A percentile compares a stretch with the other conserved stretches of the same genome.
phyloP scores from a whole-genome alignment of 1,140 invertebrate genomes.

The Agraylea sexmaculata region DNA sequence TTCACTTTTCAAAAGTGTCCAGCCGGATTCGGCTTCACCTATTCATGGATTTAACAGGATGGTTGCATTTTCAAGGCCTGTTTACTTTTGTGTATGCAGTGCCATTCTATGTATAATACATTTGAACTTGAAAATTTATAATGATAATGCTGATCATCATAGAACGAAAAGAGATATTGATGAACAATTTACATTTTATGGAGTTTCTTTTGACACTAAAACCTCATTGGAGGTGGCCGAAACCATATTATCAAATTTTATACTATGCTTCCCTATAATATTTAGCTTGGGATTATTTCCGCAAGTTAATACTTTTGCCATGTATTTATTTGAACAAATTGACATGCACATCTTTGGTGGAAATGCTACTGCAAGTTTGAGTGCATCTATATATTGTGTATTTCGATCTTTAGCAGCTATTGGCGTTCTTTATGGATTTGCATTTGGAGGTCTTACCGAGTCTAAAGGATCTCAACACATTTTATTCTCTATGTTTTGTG shows the following conservation, averaged over 20 bases:
- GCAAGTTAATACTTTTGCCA: conserved; percentile 92
- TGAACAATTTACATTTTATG: conserved; percentile 56
- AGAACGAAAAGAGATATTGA: conserved; percentile 24
- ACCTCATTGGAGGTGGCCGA: conserved; percentile 54
- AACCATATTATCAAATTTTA: conserved; percentile 64
- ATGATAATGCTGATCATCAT: conserved; percentile 22
- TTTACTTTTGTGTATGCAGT: conserved; percentile 89
- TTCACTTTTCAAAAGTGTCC: conserved; percentile 94
- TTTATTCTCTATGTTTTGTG: conserved; percentile 91
- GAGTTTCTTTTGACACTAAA: conserved; percentile 56
- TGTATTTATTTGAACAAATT: conserved; percentile 91
- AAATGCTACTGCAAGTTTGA: conserved; percentile 83
- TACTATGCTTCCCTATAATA: conserved; percentile 83
- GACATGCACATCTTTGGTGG: conserved; percentile 98
- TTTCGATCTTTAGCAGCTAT: conserved; percentile 70
- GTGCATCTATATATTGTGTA: conserved; percentile 76
- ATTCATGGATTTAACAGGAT: conserved; percentile 97
- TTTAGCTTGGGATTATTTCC: conserved; percentile 92
- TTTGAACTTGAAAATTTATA: conserved; percentile 35
- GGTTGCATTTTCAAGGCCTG: conserved; percentile 84
- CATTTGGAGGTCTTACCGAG: conserved; percentile 71
- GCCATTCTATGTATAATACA: conserved; percentile 61
- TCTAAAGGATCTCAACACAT: conserved; percentile 80
- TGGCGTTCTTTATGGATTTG: conserved; percentile 76
- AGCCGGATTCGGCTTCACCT: conserved; percentile 95